Evolutionary conservation across 1,140 invertebrate species (phyloP), one percentile per base, ranked within the genome.

Genomic region (Trichomalopsis sarcophagae): DNA sequence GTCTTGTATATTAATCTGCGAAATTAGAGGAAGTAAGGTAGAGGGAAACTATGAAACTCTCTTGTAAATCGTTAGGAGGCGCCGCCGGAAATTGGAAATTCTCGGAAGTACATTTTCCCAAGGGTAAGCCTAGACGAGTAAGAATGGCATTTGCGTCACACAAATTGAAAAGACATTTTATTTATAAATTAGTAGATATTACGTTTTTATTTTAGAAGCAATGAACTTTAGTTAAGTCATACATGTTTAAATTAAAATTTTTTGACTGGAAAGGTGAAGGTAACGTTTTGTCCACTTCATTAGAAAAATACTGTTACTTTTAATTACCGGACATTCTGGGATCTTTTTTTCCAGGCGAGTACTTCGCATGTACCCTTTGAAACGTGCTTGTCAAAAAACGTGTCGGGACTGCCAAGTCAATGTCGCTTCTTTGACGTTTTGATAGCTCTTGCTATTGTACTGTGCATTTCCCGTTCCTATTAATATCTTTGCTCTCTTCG

Each of bases 291-390:
- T 66, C 77, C 47, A 80, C 13, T 80, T 84, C 74, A 30, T 4
- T 14, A 75, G 27, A 27, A 27, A 27, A 27, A 66, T 84, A 40
- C 68, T 62, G 50, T 69, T 85, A 69, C 36, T 68, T 85, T 81
- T 81, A 81, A 81, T 81, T 81, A 76, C 55, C 27, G 50, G 33
- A 68, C 3, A 36, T 27, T 44, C 27, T 13, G 81, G 50, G 50
- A n/a, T 81, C 17, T 27, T 81, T 84, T 83, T 83, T 76, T 87
- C 80, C 73, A 79, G 86, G 85, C 80, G 82, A 87, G 79, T 79
- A n/a, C 77, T 23, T 84, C 30, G 30, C 76, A 82, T 86, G 85
- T 88, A 87, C 62, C 85, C 85, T 88, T 88, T 83, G 73, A 62
- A 44, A 73, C 55, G 81, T 78, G 77, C 76, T 87, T 17, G 77